phyloP scores from a whole-genome alignment of 2,888 invertebrate species.

The Heliothis peltigera region DNA sequence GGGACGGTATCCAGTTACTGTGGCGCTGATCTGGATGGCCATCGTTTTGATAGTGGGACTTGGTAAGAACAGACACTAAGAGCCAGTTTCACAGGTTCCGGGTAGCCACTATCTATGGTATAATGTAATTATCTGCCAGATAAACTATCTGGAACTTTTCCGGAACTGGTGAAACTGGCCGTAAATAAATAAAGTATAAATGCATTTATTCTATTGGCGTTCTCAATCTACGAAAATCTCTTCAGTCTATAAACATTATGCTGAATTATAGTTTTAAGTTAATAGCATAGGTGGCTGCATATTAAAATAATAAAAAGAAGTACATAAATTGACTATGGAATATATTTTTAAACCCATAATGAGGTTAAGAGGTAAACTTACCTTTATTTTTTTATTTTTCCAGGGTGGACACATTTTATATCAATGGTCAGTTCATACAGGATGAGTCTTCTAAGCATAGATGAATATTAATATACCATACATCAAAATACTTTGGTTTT shows the following conservation, averaged over 20 bases:
- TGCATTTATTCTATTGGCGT: no score
- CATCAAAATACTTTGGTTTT: conserved; percentile 2
- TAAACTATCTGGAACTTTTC: no score
- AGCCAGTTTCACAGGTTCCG: no score
- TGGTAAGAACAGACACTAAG: conserved; percentile 37
- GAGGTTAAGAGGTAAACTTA: not conserved
- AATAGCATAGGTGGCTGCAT: no score
- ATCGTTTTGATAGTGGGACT: conserved; percentile 57
- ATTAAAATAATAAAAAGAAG: no score
- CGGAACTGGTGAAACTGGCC: no score
- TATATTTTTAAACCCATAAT: not conserved
- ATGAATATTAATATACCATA: conserved; percentile 34
- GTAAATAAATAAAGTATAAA: no score
- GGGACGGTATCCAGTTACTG: conserved; percentile 49
- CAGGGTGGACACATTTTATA: conserved; percentile 65
- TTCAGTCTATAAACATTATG: no score
- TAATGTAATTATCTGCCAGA: no score
- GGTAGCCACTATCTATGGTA: no score
- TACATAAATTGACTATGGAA: not conserved
- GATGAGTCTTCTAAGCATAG: conserved; percentile 44
- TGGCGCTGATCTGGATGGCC: conserved; percentile 58
- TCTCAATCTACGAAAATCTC: no score
- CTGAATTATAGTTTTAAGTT: no score
- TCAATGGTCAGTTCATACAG: conserved; percentile 57
- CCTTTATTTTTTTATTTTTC: conserved; percentile 45